These are phyloP conservation scores for Acrobasis repandana DNA, from an alignment of 2,888 invertebrate species.

Conservation along the genomic window DNA sequence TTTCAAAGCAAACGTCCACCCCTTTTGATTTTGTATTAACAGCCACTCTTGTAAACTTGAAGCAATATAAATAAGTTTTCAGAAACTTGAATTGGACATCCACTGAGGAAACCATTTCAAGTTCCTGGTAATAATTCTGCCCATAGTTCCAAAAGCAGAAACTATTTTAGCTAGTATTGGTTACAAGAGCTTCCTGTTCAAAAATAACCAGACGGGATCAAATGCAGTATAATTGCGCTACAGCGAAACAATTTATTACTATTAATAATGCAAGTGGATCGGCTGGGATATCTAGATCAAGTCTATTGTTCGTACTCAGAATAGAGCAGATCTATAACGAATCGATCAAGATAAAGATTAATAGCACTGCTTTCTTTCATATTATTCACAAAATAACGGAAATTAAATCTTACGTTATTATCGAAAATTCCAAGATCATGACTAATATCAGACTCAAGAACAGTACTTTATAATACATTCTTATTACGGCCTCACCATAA, in stretches of 20 bases:
- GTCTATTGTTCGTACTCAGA: not conserved
- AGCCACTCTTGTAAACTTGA: not conserved
- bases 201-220: conserved; percentile 57
- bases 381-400: conserved; percentile 5
- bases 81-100: conserved; percentile 17
- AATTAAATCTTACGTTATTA: not conserved
- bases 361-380: not conserved
- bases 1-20: not conserved
- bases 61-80: not conserved
- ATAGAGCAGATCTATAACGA: not conserved
- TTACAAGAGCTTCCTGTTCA: conserved; percentile 56
- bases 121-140: conserved; percentile 37
- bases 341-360: not conserved
- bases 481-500: not conserved
- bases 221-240: conserved; percentile 55
- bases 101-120: conserved; percentile 12
- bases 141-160: conserved; percentile 36
- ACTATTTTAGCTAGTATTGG: conserved; percentile 40
- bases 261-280: conserved; percentile 30
- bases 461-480: not conserved
- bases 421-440: not conserved
- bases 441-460: not conserved
- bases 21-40: not conserved
- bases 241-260: conserved; percentile 38
- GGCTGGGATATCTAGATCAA: conserved; percentile 26